Evolutionary conservation across 2,888 invertebrate genomes (phyloP).

Genomic region (Trichopoda pennipes): DNA sequence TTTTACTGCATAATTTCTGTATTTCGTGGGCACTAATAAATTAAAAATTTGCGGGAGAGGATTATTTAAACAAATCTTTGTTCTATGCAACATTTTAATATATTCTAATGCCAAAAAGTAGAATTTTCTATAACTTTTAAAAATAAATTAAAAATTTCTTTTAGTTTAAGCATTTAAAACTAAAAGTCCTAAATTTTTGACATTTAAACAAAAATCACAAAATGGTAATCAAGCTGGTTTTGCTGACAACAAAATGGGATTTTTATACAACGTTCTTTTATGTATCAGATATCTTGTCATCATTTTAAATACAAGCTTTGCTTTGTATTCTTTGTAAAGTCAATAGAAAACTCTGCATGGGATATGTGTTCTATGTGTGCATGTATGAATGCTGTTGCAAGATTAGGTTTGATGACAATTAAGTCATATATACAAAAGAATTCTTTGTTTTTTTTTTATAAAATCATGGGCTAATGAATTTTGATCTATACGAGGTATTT

Average conservation of each 20-base stretch:
- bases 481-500: neutral
- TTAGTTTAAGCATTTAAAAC: neutral
- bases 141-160: neutral
- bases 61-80: no score
- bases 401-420: conserved; percentile 40
- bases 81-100: neutral
- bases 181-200: neutral
- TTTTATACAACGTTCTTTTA: conserved; percentile 22
- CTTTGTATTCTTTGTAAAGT: conserved; percentile 22
- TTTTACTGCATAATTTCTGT: no score
- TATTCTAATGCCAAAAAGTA: neutral
- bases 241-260: conserved; percentile 22
- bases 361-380: neutral
- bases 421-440: conserved; percentile 6
- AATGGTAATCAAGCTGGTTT: conserved; percentile 9
- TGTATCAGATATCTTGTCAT: conserved; percentile 30
- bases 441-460: neutral
- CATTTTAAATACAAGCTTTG: conserved; percentile 30
- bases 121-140: neutral
- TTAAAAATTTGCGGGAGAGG: no score
- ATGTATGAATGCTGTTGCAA: conserved; percentile 10
- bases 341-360: conserved; percentile 30
- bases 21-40: no score
- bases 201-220: neutral
- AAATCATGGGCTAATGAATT: neutral